These are phyloP conservation scores for Morphnarchus princeps DNA, from an alignment of 2,113 vertebrate species.

Conservation along the genomic window DNA sequence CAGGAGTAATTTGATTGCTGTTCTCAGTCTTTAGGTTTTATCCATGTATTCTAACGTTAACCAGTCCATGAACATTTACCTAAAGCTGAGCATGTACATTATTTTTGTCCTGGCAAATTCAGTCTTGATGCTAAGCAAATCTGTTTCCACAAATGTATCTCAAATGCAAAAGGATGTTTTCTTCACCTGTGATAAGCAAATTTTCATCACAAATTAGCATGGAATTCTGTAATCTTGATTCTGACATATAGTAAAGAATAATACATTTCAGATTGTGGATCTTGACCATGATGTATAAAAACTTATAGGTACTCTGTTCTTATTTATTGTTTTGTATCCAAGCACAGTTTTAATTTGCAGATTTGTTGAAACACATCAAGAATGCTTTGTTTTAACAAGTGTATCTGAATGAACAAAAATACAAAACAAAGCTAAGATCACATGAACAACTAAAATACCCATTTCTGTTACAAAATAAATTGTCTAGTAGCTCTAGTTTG, in stretches of 20 bases:
- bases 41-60: background rate
- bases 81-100: background rate
- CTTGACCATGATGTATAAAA: background rate
- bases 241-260: background rate
- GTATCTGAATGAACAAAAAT: conserved; percentile 54
- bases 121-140: background rate
- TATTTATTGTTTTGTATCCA: conserved; percentile 37
- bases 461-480: conserved; percentile 7
- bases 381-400: conserved; percentile 20
- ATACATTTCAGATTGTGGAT: background rate
- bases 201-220: background rate
- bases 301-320: background rate
- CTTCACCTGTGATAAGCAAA: background rate
- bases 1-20: background rate
- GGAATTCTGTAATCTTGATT: conserved; percentile 20
- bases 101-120: background rate
- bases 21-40: background rate
- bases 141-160: background rate
- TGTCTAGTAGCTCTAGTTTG: background rate
- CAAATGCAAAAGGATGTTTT: background rate
- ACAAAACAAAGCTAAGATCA: conserved; percentile 27
- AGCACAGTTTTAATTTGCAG: background rate
- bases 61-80: background rate
- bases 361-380: background rate
- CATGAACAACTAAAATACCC: conserved; percentile 32